Percentiles rank a stretch among this genome's conserved stretches.
Conservation (phyloP, 2,113 vertebrate genomes). For the Felis chaus region DNA sequence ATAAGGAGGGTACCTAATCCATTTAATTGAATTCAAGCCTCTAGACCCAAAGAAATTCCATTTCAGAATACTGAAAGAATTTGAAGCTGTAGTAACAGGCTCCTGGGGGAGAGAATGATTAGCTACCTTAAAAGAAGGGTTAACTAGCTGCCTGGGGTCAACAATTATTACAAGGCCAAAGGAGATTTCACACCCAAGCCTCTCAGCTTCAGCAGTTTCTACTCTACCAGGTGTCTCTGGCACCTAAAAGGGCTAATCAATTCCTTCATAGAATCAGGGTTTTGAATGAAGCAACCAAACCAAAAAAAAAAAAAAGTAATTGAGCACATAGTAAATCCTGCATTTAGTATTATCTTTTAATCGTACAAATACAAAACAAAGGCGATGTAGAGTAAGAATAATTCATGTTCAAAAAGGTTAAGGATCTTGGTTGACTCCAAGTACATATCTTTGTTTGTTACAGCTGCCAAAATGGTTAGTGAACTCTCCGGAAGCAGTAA, state of each 20-base stretch:
- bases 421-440: not conserved
- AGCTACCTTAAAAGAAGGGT: not conserved
- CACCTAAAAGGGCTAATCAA: not conserved
- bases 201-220: not conserved
- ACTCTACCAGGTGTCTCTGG: not conserved
- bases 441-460: not conserved
- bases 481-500: not conserved
- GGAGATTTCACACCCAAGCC: not conserved
- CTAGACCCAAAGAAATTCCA: not conserved
- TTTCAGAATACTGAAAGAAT: not conserved
- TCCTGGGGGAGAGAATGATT: not conserved
- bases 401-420: not conserved
- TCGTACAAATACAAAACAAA: not conserved
- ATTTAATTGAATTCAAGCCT: slow-evolving; percentile 18
- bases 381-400: not conserved
- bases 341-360: not conserved
- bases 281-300: not conserved
- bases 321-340: not conserved
- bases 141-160: not conserved
- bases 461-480: not conserved
- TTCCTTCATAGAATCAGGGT: not conserved
- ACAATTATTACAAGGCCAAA: not conserved
- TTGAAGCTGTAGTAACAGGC: not conserved
- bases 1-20: not conserved
- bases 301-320: not conserved